phyloP scores from a whole-genome alignment of 2,113 vertebrate genomes.

The Cebidichthys violaceus region DNA sequence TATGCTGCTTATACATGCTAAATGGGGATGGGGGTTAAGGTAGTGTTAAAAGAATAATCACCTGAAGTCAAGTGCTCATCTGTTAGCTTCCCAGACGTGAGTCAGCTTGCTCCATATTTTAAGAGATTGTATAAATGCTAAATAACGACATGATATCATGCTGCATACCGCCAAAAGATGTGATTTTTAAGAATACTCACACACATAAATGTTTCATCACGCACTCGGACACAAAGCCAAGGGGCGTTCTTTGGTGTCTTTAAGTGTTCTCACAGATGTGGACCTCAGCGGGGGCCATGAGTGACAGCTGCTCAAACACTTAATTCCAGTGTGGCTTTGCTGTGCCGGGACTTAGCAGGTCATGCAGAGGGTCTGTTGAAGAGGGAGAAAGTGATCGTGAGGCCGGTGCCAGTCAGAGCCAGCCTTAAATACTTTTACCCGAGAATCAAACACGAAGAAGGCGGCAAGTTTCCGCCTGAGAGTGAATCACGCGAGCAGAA shows the following conservation, averaged over 20 bases:
- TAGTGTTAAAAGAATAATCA: not conserved
- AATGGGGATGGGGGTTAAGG: not conserved
- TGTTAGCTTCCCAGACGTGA: not conserved
- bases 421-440: slow-evolving; percentile 18
- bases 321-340: slow-evolving; percentile 32
- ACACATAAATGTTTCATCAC: not conserved
- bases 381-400: slow-evolving; percentile 8
- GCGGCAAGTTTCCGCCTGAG: not conserved
- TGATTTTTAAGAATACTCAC: not conserved
- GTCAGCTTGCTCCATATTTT: not conserved
- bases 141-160: not conserved
- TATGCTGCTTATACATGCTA: not conserved
- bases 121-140: not conserved
- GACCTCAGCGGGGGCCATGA: slow-evolving; percentile 1
- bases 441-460: slow-evolving; percentile 23
- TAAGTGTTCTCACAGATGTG: slow-evolving; percentile 35
- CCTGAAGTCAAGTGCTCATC: not conserved
- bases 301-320: slow-evolving; percentile 57
- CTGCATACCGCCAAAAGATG: not conserved
- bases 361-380: not conserved
- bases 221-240: not conserved
- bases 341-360: slow-evolving; percentile 37
- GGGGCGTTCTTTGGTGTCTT: slow-evolving; percentile 14
- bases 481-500: slow-evolving; percentile 14
- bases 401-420: slow-evolving; percentile 3